Evolutionary conservation across 2,113 vertebrate species (phyloP).

Genomic region (Hoplias malabaricus): DNA sequence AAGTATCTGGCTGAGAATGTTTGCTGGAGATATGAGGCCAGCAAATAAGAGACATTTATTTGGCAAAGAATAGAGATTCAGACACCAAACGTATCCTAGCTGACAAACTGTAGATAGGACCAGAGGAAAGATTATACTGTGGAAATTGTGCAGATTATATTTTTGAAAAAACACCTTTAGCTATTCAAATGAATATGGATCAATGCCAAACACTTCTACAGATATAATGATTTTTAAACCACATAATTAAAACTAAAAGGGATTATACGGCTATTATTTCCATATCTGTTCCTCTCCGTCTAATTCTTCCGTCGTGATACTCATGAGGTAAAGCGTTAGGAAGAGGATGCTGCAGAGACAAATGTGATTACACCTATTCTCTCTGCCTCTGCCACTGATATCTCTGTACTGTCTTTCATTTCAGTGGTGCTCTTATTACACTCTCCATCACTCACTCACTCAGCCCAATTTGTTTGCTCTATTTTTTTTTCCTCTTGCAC

Average conservation of each 20-base stretch:
- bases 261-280: not conserved
- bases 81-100: no score
- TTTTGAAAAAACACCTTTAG: not conserved
- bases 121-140: no score
- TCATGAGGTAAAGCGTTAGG: not conserved
- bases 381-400: conserved; percentile 94
- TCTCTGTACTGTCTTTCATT: conserved; percentile 97
- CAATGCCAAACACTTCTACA: not conserved
- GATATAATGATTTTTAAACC: not conserved
- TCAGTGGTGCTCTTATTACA: conserved; percentile 82
- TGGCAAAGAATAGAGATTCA: no score
- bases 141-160: no score
- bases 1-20: no score
- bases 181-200: not conserved
- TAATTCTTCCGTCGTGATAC: not conserved
- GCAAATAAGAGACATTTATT: no score
- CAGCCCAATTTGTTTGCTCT: conserved; percentile 87
- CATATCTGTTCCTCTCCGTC: not conserved
- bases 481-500: no score
- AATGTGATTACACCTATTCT: conserved; percentile 78
- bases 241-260: not conserved
- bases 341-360: not conserved
- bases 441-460: conserved; percentile 71
- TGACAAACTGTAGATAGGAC: no score
- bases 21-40: no score